Percentiles rank a stretch among this genome's conserved stretches.
Conservation (phyloP, 2,888 invertebrate species). For the Kryphioiulus occultus region DNA sequence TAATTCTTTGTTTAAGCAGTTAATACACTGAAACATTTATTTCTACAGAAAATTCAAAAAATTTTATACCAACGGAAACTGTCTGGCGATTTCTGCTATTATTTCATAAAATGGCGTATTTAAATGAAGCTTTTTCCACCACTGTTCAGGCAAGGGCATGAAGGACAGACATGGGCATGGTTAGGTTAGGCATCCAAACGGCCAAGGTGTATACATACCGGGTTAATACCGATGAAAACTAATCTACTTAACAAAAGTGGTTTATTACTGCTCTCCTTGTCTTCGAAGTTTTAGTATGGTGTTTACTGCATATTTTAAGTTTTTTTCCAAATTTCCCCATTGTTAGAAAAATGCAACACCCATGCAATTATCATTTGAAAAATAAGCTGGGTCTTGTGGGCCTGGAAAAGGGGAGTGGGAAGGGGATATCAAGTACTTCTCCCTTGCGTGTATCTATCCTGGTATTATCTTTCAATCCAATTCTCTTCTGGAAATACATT, state of each 20-base stretch:
- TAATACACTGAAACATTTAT: too few species aligned
- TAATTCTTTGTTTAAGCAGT: too few species aligned
- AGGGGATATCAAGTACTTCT: neutral
- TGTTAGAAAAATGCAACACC: neutral
- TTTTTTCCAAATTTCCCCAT: neutral
- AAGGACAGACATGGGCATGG: too few species aligned
- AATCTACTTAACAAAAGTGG: neutral
- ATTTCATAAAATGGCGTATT: too few species aligned
- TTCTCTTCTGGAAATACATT: conserved; percentile 30
- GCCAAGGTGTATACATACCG: too few species aligned
- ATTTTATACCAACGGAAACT: too few species aligned
- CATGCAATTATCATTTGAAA: neutral
- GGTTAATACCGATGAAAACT: neutral
- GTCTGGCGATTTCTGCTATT: too few species aligned
- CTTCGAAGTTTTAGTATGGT: neutral
- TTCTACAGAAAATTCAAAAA: too few species aligned
- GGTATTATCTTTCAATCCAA: conserved; percentile 30
- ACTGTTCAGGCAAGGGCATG: too few species aligned
- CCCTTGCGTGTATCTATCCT: neutral
- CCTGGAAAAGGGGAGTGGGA: neutral
- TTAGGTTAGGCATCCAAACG: too few species aligned
- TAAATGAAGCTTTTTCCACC: too few species aligned
- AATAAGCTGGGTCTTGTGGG: neutral
- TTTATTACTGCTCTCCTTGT: neutral
- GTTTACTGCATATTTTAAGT: neutral